These are phyloP conservation scores for Melanerpes aurifrons DNA, from an alignment of 2,113 vertebrate species.

Conservation along the genomic window DNA sequence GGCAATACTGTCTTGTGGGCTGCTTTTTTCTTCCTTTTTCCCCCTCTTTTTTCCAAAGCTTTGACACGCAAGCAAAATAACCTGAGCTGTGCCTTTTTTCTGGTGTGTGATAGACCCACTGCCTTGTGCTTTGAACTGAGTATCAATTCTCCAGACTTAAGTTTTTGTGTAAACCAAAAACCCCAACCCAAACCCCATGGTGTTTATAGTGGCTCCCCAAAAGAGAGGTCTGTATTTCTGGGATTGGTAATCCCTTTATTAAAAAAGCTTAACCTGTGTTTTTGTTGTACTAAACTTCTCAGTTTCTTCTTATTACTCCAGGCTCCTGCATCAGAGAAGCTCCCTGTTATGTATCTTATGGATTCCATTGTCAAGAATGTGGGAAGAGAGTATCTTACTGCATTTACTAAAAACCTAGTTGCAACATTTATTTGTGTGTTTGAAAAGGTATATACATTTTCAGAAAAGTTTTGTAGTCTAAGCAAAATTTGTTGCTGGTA, in stretches of 20 bases:
- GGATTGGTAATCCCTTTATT: conserved; percentile 72
- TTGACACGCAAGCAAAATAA: not conserved
- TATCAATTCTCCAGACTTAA: conserved; percentile 27
- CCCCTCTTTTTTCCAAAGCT: not conserved
- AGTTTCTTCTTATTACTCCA: conserved; percentile 98
- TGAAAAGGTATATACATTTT: conserved; percentile 97
- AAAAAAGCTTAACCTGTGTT: conserved; percentile 56
- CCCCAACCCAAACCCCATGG: conserved; percentile 31
- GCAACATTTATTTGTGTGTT: conserved; percentile 99
- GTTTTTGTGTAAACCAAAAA: conserved; percentile 46
- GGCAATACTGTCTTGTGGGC: conserved; percentile 18
- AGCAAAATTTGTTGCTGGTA: conserved; percentile 66
- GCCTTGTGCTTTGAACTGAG: conserved; percentile 29
- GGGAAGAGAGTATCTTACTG: conserved; percentile 97
- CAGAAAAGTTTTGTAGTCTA: conserved; percentile 73
- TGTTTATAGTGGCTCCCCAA: conserved; percentile 67
- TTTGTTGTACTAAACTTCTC: conserved; percentile 94
- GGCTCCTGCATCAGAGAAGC: conserved; percentile 95
- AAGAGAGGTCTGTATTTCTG: conserved; percentile 75
- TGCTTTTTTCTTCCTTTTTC: not conserved
- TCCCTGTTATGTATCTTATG: conserved; percentile 99
- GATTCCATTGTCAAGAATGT: conserved; percentile 99
- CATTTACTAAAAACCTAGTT: conserved; percentile 99
- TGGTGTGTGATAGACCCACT: conserved; percentile 45
- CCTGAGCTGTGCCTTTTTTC: not conserved